phyloP scores from a whole-genome alignment of 2,888 invertebrate species.

The Clanis bilineata region DNA sequence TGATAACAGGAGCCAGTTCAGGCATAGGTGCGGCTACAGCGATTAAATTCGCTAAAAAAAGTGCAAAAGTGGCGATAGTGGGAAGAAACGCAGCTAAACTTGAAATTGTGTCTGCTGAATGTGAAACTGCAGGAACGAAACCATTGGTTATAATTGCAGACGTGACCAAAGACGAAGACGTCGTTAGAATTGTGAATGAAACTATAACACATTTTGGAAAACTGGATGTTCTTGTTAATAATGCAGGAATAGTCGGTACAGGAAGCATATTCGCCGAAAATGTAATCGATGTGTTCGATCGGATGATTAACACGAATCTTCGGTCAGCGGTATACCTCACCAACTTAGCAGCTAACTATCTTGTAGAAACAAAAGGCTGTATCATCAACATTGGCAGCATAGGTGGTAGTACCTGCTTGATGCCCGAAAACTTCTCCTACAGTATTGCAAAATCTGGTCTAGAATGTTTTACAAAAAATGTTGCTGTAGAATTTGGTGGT shows the following conservation, averaged over 20 bases:
- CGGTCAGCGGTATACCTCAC: constrained; percentile 35
- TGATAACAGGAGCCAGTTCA: constrained; percentile 45
- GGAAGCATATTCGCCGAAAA: constrained; percentile 29
- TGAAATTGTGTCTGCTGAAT: constrained; percentile 28
- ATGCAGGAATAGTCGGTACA: constrained; percentile 34
- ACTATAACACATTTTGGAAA: constrained; percentile 38
- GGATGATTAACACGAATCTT: constrained; percentile 34
- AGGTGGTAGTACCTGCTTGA: background rate
- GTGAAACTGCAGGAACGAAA: constrained; percentile 27
- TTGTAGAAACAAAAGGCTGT: constrained; percentile 35
- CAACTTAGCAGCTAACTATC: constrained; percentile 33
- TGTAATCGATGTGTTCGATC: constrained; percentile 36
- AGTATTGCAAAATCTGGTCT: constrained; percentile 87
- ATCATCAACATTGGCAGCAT: constrained; percentile 31
- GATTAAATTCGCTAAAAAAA: constrained; percentile 37
- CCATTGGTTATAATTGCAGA: constrained; percentile 40
- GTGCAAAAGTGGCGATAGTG: constrained; percentile 38
- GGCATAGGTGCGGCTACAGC: constrained; percentile 44
- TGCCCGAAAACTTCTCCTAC: constrained; percentile 60
- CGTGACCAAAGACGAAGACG: constrained; percentile 36
- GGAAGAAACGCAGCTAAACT: constrained; percentile 40
- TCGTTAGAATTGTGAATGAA: constrained; percentile 29
- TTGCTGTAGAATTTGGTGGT: constrained; percentile 84
- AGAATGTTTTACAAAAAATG: constrained; percentile 87
- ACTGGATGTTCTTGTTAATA: constrained; percentile 48